These are phyloP conservation scores for Cerceris rybyensis DNA, from an alignment of 2,888 invertebrate species.

Conservation along the genomic window DNA sequence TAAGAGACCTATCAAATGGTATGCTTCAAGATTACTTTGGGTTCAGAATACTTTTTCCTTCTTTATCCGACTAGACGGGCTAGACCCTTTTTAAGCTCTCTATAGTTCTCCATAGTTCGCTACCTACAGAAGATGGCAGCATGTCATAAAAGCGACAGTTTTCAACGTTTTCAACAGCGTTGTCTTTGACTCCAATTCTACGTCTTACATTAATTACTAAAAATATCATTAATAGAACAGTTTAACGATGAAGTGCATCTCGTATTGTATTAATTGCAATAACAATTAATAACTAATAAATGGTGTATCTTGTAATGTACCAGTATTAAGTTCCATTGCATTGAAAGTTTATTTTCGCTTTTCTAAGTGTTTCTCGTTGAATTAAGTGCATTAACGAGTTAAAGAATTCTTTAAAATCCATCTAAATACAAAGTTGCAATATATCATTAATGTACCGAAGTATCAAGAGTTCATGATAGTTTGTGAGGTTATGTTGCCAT, in stretches of 20 bases:
- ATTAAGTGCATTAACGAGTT: neutral
- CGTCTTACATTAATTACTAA: neutral
- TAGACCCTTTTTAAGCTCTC: neutral
- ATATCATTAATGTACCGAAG: too few relatives aligned
- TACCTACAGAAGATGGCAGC: slow-evolving; percentile 26
- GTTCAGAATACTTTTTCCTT: too few relatives aligned
- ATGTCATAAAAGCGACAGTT: neutral
- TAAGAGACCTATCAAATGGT: too few relatives aligned
- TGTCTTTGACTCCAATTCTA: neutral
- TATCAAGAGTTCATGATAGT: neutral
- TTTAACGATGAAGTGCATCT: neutral
- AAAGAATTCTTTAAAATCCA: too few relatives aligned
- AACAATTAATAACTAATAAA: neutral
- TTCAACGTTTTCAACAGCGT: slow-evolving; percentile 1
- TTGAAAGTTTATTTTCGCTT: neutral
- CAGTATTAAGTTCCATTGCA: neutral
- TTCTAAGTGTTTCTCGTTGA: neutral
- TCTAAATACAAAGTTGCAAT: too few relatives aligned
- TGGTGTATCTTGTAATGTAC: too few relatives aligned
- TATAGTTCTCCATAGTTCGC: too few relatives aligned
- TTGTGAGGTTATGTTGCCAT: slow-evolving; percentile 53
- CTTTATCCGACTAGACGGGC: too few relatives aligned
- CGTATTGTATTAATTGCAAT: neutral
- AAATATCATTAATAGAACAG: neutral
- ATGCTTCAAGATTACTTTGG: too few relatives aligned